A percentile compares a stretch with the other conserved stretches of the same genome.
These are phyloP conservation scores for Chelidonichthys spinosus DNA, from an alignment of 2,797 vertebrate species.

Conservation along the genomic window DNA sequence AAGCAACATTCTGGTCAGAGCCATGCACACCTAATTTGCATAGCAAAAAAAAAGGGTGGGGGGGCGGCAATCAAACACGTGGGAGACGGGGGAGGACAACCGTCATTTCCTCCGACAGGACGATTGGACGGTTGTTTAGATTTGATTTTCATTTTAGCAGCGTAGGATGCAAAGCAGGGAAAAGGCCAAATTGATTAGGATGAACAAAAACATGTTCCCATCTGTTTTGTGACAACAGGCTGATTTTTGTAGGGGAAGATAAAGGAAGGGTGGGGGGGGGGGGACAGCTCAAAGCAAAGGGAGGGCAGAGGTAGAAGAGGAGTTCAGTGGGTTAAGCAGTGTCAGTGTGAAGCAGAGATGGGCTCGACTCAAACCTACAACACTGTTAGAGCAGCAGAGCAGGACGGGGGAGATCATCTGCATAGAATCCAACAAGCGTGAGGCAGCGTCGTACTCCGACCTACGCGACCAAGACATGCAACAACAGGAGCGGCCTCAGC, in stretches of 20 bases:
- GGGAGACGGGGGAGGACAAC: slow-evolving; percentile 49
- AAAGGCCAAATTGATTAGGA: slow-evolving; percentile 26
- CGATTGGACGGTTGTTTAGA: slow-evolving; percentile 21
- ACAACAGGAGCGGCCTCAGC: too few species aligned
- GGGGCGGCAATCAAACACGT: slow-evolving; percentile 56
- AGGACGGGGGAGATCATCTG: too few species aligned
- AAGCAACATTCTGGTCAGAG: slow-evolving; percentile 66
- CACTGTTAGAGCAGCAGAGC: too few species aligned
- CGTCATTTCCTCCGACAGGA: not conserved
- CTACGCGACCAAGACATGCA: too few species aligned
- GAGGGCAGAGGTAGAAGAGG: slow-evolving; percentile 48
- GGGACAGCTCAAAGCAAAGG: slow-evolving; percentile 69
- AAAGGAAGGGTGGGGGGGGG: not conserved
- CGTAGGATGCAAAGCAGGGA: slow-evolving; percentile 43
- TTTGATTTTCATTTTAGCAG: slow-evolving; percentile 20
- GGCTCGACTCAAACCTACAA: not conserved
- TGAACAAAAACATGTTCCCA: slow-evolving; percentile 85
- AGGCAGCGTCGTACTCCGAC: too few species aligned
- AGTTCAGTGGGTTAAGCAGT: slow-evolving; percentile 30
- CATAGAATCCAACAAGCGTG: too few species aligned
- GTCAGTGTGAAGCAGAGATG: not conserved
- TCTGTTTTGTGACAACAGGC: slow-evolving; percentile 91
- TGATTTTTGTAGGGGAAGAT: slow-evolving; percentile 25
- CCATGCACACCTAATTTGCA: slow-evolving; percentile 71
- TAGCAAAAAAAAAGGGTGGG: slow-evolving; percentile 34